Conservation (phyloP, 2,113 vertebrate species). For the Thymallus thymallus region DNA sequence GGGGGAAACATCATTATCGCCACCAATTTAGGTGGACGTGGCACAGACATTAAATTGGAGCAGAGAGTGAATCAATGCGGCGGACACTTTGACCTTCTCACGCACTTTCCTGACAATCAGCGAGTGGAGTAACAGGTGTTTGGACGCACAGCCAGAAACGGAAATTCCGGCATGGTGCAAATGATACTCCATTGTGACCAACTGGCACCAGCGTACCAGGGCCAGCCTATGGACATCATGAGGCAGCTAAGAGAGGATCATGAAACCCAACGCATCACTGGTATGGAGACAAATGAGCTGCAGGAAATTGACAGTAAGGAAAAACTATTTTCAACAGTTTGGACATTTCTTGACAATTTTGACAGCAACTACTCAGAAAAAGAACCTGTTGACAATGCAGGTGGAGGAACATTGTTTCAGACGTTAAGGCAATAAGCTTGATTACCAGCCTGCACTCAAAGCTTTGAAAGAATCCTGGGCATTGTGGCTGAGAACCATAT, state of each 20-base stretch:
- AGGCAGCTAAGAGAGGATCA: constrained; percentile 27
- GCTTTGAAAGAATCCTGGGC: constrained; percentile 46
- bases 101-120: constrained; percentile 10
- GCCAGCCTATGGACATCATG: constrained; percentile 34
- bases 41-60: constrained; percentile 36
- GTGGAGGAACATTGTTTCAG: background rate
- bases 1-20: too few relatives aligned
- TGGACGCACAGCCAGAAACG: constrained; percentile 39
- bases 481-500: constrained; percentile 44
- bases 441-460: constrained; percentile 38
- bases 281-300: constrained; percentile 31
- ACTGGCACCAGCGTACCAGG: constrained; percentile 29
- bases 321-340: constrained; percentile 34
- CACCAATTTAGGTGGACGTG: background rate
- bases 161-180: constrained; percentile 43
- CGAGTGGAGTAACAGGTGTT: constrained; percentile 47
- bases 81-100: constrained; percentile 24
- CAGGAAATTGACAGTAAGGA: constrained; percentile 20
- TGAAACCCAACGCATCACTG: constrained; percentile 20
- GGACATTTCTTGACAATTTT: constrained; percentile 24
- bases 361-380: constrained; percentile 2
- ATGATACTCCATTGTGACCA: constrained; percentile 28
- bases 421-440: constrained; percentile 16
- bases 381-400: constrained; percentile 2
- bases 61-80: constrained; percentile 23